Evolutionary conservation across 2,888 invertebrate species (phyloP).

Genomic region (Axea sp.): DNA sequence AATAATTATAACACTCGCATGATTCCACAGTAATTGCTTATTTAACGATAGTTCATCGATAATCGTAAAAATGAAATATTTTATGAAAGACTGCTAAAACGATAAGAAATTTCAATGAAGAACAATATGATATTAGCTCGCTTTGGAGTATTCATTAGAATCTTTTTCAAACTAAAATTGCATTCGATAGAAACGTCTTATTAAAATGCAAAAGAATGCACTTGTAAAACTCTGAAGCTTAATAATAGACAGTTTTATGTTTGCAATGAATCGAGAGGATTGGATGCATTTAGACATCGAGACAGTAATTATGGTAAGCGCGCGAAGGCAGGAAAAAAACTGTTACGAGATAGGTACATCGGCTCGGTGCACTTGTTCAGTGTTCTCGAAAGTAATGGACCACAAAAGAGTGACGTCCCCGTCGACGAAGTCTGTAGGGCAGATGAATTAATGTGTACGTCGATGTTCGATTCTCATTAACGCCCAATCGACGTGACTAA

Average conservation of each 20-base stretch:
- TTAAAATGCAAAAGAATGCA: constrained; percentile 26
- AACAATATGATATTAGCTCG: too few species aligned
- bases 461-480: constrained; percentile 52
- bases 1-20: too few species aligned
- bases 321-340: constrained; percentile 20
- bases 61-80: too few species aligned
- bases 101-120: too few species aligned
- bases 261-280: neutral
- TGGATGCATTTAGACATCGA: too few species aligned
- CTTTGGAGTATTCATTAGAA: too few species aligned
- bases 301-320: constrained; percentile 42
- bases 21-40: too few species aligned
- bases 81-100: too few species aligned
- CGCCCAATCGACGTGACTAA: constrained; percentile 51
- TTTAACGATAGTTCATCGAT: too few species aligned
- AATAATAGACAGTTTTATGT: neutral
- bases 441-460: constrained; percentile 37
- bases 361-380: constrained; percentile 16
- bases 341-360: constrained; percentile 6
- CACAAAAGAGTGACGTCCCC: constrained; percentile 36
- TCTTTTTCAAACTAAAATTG: too few species aligned
- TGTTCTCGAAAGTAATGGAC: constrained; percentile 38
- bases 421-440: neutral
- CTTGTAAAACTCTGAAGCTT: neutral
- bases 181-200: constrained; percentile 15